Percentiles rank a stretch among this genome's conserved stretches.
Evolutionary conservation across 1,140 invertebrate genomes (phyloP).

Genomic region (Oscheius sp.): DNA sequence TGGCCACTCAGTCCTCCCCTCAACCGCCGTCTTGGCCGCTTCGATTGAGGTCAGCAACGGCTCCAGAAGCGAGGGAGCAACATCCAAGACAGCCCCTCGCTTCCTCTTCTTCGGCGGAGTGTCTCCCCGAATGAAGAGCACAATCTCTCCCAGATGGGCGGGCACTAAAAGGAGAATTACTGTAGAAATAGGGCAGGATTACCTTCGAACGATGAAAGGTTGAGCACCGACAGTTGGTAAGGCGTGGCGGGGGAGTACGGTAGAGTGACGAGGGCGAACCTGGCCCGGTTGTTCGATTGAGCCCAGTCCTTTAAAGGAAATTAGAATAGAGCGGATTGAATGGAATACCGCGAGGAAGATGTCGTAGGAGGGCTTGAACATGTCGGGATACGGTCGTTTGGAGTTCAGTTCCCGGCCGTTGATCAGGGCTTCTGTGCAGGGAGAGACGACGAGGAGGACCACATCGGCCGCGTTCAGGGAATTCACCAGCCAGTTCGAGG

Average conservation of each 20-base stretch:
- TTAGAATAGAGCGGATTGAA: not conserved
- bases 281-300: conserved; percentile 22
- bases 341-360: conserved; percentile 44
- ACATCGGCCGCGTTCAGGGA: conserved; percentile 36
- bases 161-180: conserved; percentile 7
- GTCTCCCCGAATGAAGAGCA: conserved; percentile 2
- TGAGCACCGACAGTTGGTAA: conserved; percentile 16
- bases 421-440: conserved; percentile 22
- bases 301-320: conserved; percentile 32
- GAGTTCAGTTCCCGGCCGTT: conserved; percentile 34
- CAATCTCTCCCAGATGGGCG: not conserved
- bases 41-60: not conserved
- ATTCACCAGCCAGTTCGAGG: conserved; percentile 40
- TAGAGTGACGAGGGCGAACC: conserved; percentile 24
- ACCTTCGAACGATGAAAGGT: conserved; percentile 4
- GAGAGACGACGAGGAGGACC: conserved; percentile 47
- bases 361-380: conserved; percentile 46
- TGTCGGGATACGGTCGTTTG: conserved; percentile 49
- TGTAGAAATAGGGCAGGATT: not conserved
- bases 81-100: not conserved
- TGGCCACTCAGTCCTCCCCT: conserved; percentile 3
- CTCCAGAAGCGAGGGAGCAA: not conserved
- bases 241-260: conserved; percentile 5
- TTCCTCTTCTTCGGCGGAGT: not conserved
- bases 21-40: not conserved